Base-by-base conservation (phyloP, 2,113 vertebrate genomes). In the Gymnorhina tibicen region DNA sequence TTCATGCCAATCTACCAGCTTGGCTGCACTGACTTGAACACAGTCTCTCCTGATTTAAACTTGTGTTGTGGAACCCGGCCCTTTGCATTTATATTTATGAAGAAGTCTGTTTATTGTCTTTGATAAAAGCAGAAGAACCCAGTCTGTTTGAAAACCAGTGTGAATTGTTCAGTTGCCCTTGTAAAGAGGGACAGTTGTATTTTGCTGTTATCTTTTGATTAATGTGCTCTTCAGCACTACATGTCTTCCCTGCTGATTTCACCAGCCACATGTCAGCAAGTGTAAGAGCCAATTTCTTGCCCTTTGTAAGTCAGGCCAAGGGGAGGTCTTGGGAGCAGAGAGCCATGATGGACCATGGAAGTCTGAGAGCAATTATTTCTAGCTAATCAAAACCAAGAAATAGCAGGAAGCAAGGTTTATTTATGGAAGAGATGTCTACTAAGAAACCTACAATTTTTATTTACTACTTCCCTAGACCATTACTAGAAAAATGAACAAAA, bases 311-410 rank as follows among this genome's bases (percentile, higher is more conserved):
- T 77, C 92, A 72, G 62, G 84, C 89, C 84, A 82, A 87, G 37
- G 56, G 66, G 49, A 89, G 77, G 67, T 89, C 95, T 95, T 96
- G 87, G 83, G 95, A 97, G 74, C 70, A 96, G 67, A 84, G 56
- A 42, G 21, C 46, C 27, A 10, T 74, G 69, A 95, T 42, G 46
- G 78, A 52, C 73, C 52, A 28, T 75, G 52, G 44, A 94, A 88
- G 81, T 76, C 77, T 93, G 90, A 93, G 60, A 92, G 87, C 76
- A 85, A 94, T 97, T 96, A 93, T 93, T 96, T 85, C 81, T 91
- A 66, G 53, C 59, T 95, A 90, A 87, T 91, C 53, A 88, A 95
- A 63, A 50, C 62, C 32, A 94, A 76, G 56, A 79, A 94, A 89
- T 49, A 69, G 66, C 69, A 92, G 85, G 88, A 93, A 96, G 33